Base-by-base conservation (phyloP, 2,888 invertebrate genomes). In the Helobdella robusta region DNA sequence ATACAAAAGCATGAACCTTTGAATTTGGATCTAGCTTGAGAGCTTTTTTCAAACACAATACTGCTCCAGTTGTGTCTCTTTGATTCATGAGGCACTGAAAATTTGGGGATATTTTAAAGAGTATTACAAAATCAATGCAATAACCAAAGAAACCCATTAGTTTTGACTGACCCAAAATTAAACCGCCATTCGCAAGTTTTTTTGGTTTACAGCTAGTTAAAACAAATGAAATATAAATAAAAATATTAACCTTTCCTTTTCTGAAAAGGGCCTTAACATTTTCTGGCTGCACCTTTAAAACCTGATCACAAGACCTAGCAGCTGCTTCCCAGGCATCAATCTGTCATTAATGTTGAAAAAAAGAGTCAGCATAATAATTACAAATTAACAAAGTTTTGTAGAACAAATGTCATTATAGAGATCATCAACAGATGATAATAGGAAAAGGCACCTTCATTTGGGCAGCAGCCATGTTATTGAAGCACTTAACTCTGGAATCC, bases 201-300 rank as follows among this genome's bases (percentile, higher is more conserved):
- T n/a, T n/a, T n/a, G n/a, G n/a, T n/a, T n/a, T n/a, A n/a, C 85
- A 23, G 32, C 11, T 11, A 34, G 48, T 18, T 30, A 23, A 8
- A 20, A 25, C 25, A 20, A 5, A 32, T 32, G 20, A 30, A 54
- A 34, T 18, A 2, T 1, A 28, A 1, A 5, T 54, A 15, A 20
- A 25, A 36, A 4, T 18, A 35, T n/a, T 40, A 4, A 77, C 77
- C 73, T 85, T 86, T 73, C 87, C 88, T 82, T 91, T 90, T 74
- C 93, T 85, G 77, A 87, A 92, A 18, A 92, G 81, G 0, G 93
- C 93, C 79, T 94, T 94, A 0, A 90, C 86, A 81, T 94, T 93
- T 68, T 85, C 81, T 0, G 92, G 91, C 76, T 92, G 89, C 74
- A 88, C 87, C 68, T 85, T 83, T 18, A 93, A 81, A 1, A 93